A percentile compares a stretch with the other conserved stretches of the same genome.
These are phyloP conservation scores for Lepidurus arcticus DNA, from an alignment of 1,140 invertebrate species.

Conservation along the genomic window DNA sequence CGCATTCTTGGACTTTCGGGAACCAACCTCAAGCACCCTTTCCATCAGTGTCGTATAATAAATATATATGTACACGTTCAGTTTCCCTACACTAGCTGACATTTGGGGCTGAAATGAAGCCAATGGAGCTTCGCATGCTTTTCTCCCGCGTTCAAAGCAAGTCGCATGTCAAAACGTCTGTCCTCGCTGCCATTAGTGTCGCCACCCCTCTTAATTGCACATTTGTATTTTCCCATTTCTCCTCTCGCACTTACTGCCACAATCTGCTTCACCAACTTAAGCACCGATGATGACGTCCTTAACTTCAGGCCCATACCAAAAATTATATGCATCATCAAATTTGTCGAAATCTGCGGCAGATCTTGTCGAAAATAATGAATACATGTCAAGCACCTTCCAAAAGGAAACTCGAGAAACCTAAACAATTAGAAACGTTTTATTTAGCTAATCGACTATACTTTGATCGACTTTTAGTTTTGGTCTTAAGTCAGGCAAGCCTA, in stretches of 20 bases:
- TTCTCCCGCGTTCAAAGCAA: background rate
- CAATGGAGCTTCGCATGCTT: background rate
- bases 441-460: no score
- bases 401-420: no score
- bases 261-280: background rate
- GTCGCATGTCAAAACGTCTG: background rate
- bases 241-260: background rate
- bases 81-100: conserved; percentile 2
- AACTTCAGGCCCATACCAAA: background rate
- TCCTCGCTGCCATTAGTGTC: conserved; percentile 7
- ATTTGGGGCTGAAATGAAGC: conserved; percentile 3
- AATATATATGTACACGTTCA: background rate
- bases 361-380: no score
- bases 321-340: no score
- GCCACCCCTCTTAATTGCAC: background rate
- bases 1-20: background rate
- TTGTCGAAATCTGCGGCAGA: no score
- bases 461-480: no score
- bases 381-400: no score
- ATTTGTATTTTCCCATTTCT: background rate
- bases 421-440: no score
- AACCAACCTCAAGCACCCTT: background rate
- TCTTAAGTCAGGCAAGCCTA: no score
- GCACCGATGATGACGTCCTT: conserved; percentile 4
- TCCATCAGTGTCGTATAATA: conserved; percentile 17